These are phyloP conservation scores for Mastomys natalensis DNA, from an alignment of 2,113 vertebrate species.

Conservation along the genomic window DNA sequence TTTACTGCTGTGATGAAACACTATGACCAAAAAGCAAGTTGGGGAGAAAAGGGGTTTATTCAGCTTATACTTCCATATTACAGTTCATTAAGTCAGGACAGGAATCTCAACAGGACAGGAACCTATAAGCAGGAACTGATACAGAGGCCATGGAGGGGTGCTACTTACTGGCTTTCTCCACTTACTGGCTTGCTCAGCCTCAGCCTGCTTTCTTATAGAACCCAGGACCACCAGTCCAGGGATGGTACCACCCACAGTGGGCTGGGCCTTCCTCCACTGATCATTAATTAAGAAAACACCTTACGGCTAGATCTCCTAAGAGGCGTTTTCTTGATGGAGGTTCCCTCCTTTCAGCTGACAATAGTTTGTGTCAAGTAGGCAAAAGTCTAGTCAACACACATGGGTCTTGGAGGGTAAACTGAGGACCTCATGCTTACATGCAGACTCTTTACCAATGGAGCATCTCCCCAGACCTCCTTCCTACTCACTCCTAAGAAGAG, in stretches of 20 bases:
- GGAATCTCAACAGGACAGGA: background rate
- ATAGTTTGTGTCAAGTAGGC: background rate
- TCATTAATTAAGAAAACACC: background rate
- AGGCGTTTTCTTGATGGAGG: background rate
- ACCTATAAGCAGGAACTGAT: background rate
- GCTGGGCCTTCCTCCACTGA: background rate
- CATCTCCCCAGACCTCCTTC: background rate
- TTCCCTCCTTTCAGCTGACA: background rate
- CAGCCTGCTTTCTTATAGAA: background rate
- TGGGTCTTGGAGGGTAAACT: background rate
- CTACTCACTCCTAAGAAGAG: background rate
- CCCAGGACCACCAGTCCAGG: background rate
- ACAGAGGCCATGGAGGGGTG: background rate
- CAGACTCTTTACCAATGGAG: background rate
- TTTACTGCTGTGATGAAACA: background rate
- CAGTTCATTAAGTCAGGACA: background rate
- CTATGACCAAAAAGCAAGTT: background rate
- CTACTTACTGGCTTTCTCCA: background rate
- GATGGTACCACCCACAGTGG: background rate
- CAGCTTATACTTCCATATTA: background rate
- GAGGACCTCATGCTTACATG: no score
- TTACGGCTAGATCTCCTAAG: background rate
- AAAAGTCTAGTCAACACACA: background rate
- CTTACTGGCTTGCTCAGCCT: background rate
- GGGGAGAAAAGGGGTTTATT: background rate